A percentile compares a stretch with the other conserved stretches of the same genome.
These are phyloP conservation scores for Cydia strobilella DNA, from an alignment of 1,140 invertebrate genomes.

Conservation along the genomic window DNA sequence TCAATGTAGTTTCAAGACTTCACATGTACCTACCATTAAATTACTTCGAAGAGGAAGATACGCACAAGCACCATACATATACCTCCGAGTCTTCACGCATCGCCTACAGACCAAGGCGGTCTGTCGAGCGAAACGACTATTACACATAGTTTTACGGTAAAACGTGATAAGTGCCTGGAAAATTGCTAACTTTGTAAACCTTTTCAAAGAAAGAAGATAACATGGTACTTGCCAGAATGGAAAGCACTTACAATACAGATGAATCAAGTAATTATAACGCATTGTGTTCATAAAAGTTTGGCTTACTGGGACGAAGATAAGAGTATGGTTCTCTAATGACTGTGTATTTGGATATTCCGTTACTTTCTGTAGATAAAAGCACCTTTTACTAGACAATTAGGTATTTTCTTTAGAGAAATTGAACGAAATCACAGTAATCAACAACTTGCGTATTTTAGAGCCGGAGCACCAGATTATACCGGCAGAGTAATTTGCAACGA, in stretches of 20 bases:
- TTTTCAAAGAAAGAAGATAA: neutral
- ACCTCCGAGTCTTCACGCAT: conserved; percentile 47
- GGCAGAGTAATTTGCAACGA: too few species aligned
- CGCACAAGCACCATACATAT: conserved; percentile 11
- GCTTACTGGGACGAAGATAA: conserved; percentile 15
- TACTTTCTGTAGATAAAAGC: conserved; percentile 3
- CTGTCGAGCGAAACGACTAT: conserved; percentile 52
- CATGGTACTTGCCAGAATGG: conserved; percentile 26
- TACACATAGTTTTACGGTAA: neutral
- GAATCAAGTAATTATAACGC: conserved; percentile 29
- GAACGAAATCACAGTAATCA: neutral
- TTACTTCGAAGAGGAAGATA: too few species aligned
- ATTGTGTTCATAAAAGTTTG: conserved; percentile 17
- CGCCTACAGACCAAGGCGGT: conserved; percentile 57
- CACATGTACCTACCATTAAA: too few species aligned
- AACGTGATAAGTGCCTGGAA: neutral
- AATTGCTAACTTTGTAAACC: neutral
- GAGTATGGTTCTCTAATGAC: conserved; percentile 17
- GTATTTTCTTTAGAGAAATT: neutral
- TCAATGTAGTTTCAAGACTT: too few species aligned
- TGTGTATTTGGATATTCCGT: conserved; percentile 11
- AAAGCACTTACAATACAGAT: conserved; percentile 26
- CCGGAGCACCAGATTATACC: neutral
- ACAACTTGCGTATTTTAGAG: neutral
- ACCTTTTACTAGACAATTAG: neutral